Evolutionary conservation across 2,797 vertebrate genomes (phyloP).

Genomic region (Amazona ochrocephala): DNA sequence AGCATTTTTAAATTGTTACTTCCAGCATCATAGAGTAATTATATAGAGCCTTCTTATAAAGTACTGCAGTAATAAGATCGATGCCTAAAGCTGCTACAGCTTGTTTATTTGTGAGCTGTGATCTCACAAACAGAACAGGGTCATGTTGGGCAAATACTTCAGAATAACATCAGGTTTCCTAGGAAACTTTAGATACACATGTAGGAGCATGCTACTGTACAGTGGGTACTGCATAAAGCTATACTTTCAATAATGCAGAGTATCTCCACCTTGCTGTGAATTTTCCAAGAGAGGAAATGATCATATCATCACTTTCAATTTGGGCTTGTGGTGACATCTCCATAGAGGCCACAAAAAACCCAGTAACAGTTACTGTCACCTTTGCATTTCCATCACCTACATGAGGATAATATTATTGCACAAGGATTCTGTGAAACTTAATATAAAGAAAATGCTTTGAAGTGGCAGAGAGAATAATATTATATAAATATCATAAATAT

Average conservation of each 20-base stretch:
- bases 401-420: not conserved
- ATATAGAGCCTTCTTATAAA: not conserved
- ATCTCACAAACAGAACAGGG: not conserved
- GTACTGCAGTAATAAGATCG: slow-evolving; percentile 35
- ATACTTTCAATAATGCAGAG: not conserved
- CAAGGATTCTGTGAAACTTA: not conserved
- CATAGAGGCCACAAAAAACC: not conserved
- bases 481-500: not conserved
- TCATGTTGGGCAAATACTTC: slow-evolving; percentile 31
- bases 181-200: not conserved
- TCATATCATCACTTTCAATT: rapidly evolving
- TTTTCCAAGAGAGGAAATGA: not conserved
- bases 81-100: slow-evolving; percentile 9
- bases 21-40: not conserved
- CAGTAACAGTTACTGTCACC: not conserved
- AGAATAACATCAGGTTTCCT: slow-evolving; percentile 31
- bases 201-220: not conserved
- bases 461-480: not conserved
- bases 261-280: not conserved
- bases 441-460: not conserved
- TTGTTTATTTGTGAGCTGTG: slow-evolving; percentile 41
- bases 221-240: not conserved
- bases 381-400: not conserved
- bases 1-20: not conserved
- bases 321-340: not conserved